phyloP scores from a whole-genome alignment of 1,140 invertebrate species.

The Nautilus pompilius region DNA sequence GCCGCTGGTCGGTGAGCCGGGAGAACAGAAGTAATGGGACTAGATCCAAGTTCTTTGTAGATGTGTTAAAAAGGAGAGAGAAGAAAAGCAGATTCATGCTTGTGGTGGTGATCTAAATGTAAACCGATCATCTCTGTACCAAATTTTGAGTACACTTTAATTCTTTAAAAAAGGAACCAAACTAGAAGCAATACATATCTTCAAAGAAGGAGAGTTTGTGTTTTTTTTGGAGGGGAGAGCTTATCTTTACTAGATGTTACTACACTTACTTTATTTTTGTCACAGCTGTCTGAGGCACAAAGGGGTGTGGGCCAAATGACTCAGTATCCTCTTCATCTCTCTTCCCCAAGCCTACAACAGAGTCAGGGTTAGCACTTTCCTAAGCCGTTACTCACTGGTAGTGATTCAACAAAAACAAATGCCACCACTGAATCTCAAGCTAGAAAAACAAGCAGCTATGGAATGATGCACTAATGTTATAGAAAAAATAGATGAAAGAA shows the following conservation, averaged over 20 bases:
- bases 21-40: too few species aligned
- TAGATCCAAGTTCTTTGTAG: too few species aligned
- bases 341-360: constrained; percentile 1
- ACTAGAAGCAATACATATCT: not conserved
- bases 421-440: too few species aligned
- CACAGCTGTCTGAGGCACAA: constrained; percentile 19
- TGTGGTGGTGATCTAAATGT: not conserved
- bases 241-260: not conserved
- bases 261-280: constrained; percentile 18
- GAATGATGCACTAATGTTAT: too few species aligned
- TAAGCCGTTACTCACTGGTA: too few species aligned
- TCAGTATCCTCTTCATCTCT: constrained; percentile 18
- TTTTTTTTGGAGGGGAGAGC: not conserved
- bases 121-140: not conserved
- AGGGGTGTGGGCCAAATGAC: constrained; percentile 25
- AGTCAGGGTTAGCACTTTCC: too few species aligned
- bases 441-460: too few species aligned
- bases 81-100: not conserved
- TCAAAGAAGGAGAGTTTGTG: not conserved
- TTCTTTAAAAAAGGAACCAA: not conserved
- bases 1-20: too few species aligned
- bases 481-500: too few species aligned
- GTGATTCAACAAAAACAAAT: too few species aligned
- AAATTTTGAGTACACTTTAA: not conserved
- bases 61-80: too few species aligned